Evolutionary conservation across 1,140 invertebrate species (phyloP).

Genomic region (Holotrichia oblita): DNA sequence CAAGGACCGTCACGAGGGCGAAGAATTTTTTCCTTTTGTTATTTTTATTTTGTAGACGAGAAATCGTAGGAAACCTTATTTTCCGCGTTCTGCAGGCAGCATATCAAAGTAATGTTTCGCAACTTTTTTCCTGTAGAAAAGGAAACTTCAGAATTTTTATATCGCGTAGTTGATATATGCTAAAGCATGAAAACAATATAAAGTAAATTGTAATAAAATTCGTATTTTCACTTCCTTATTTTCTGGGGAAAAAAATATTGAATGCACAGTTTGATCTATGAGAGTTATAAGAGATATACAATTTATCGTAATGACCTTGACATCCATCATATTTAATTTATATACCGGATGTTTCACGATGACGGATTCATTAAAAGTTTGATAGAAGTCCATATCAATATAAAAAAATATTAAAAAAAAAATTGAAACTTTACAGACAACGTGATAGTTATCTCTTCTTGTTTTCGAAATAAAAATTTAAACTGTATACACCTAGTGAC

Average conservation of each 20-base stretch:
- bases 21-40: slow-evolving; percentile 5
- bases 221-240: neutral
- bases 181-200: neutral
- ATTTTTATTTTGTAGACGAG: slow-evolving; percentile 26
- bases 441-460: too few species aligned
- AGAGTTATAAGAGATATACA: too few species aligned
- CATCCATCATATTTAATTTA: too few species aligned
- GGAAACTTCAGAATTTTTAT: neutral
- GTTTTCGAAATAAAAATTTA: too few species aligned
- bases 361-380: too few species aligned
- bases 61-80: slow-evolving; percentile 3
- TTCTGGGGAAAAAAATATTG: neutral
- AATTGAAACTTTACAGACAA: too few species aligned
- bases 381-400: too few species aligned
- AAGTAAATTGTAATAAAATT: neutral
- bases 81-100: slow-evolving; percentile 10
- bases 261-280: too few species aligned
- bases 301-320: too few species aligned
- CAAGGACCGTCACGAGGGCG: neutral
- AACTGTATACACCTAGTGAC: too few species aligned
- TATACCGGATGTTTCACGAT: too few species aligned
- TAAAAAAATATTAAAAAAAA: too few species aligned
- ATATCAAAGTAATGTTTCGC: neutral
- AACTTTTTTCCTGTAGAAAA: neutral
- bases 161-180: neutral